Evolutionary conservation across 2,113 vertebrate genomes (phyloP).

Genomic region (Salvator merianae): DNA sequence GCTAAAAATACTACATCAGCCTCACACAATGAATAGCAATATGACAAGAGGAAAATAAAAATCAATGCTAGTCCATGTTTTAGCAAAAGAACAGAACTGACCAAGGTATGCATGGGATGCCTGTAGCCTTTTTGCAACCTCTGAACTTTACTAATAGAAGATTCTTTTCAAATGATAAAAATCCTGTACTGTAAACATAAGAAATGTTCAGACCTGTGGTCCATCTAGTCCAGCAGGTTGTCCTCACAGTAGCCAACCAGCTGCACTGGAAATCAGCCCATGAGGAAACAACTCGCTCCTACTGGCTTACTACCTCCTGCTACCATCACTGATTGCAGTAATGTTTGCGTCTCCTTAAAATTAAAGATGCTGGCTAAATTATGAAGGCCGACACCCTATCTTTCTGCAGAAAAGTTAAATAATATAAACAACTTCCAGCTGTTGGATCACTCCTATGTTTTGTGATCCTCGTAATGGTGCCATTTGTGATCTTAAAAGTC

Average conservation of each 20-base stretch:
- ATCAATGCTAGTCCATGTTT: not conserved
- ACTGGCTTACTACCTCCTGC: too few relatives aligned
- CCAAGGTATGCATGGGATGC: not conserved
- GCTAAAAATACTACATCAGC: constrained; percentile 3
- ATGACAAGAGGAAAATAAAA: not conserved
- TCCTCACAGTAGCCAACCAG: too few relatives aligned
- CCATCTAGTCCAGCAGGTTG: too few relatives aligned
- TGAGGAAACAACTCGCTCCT: too few relatives aligned
- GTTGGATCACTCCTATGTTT: not conserved
- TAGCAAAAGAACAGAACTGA: not conserved
- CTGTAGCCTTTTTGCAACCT: not conserved
- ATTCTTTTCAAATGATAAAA: not conserved
- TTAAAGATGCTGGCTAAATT: not conserved
- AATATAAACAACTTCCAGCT: not conserved
- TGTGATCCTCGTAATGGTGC: too few relatives aligned
- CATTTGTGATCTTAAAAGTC: too few relatives aligned
- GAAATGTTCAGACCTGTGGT: not conserved
- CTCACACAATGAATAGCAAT: not conserved
- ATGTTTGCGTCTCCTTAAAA: not conserved
- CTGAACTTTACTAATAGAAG: not conserved
- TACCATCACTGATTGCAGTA: too few relatives aligned
- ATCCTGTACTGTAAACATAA: not conserved
- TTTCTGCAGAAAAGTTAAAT: not conserved
- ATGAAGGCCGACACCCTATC: not conserved
- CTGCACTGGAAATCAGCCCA: too few relatives aligned